phyloP scores from a whole-genome alignment of 2,888 invertebrate species.

The Eledone cirrhosa region DNA sequence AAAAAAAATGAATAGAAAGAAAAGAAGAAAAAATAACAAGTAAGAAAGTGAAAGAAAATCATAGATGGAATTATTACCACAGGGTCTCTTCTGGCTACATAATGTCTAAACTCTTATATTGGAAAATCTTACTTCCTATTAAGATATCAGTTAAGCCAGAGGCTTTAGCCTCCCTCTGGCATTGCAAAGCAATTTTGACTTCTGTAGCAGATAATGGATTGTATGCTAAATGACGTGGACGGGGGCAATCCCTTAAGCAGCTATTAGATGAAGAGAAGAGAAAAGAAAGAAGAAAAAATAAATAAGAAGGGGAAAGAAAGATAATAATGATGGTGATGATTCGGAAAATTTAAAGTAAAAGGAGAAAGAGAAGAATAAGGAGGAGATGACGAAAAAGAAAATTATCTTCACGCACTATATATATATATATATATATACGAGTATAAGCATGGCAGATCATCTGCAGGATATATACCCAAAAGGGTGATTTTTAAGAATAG shows the following conservation, averaged over 20 bases:
- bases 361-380: too few species aligned
- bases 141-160: conserved; percentile 5
- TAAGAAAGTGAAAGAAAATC: conserved; percentile 3
- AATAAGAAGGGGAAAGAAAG: too few species aligned
- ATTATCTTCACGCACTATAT: too few species aligned
- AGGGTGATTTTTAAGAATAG: neutral
- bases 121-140: conserved; percentile 24
- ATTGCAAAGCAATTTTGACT: neutral
- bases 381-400: too few species aligned
- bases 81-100: conserved; percentile 4
- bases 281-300: too few species aligned
- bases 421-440: too few species aligned
- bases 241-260: conserved; percentile 15
- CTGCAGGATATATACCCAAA: conserved; percentile 25
- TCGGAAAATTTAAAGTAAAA: too few species aligned
- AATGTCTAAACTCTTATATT: conserved; percentile 14
- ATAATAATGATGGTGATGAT: too few species aligned
- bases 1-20: neutral
- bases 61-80: conserved; percentile 24
- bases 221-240: conserved; percentile 8
- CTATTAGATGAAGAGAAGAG: conserved; percentile 14
- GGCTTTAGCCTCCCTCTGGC: neutral
- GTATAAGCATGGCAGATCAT: neutral
- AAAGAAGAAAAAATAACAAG: neutral
- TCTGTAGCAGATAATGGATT: conserved; percentile 24